A percentile compares a stretch with the other conserved stretches of the same genome.
phyloP scores from a whole-genome alignment of 2,888 invertebrate genomes.

The Xestia rhomboidea region DNA sequence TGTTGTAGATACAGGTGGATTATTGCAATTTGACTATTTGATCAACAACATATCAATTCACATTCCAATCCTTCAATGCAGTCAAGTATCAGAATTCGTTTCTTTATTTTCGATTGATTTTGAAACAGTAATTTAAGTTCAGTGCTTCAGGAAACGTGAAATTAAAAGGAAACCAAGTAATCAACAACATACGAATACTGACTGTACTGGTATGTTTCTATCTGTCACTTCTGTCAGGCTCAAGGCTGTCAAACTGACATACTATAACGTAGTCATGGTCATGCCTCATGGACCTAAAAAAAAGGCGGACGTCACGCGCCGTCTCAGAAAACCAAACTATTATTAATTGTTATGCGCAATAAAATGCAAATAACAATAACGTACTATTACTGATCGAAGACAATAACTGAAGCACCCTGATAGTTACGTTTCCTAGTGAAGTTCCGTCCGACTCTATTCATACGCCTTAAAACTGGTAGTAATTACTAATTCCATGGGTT shows the following conservation, averaged over 20 bases:
- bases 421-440: no score
- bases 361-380: no score
- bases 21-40: not conserved
- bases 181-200: not conserved
- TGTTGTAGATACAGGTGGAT: not conserved
- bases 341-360: no score
- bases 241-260: not conserved
- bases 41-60: constrained; percentile 9
- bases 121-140: not conserved
- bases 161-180: not conserved
- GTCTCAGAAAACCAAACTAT: no score
- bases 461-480: no score
- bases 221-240: not conserved
- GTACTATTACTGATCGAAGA: no score
- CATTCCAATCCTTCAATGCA: not conserved
- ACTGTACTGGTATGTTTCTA: no score
- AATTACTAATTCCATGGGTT: not conserved
- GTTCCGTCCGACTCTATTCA: no score
- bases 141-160: not conserved
- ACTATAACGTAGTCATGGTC: no score
- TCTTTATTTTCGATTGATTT: not conserved
- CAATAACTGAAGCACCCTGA: no score
- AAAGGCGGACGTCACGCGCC: no score
- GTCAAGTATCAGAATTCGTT: constrained; percentile 1
- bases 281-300: no score